A percentile compares a stretch with the other conserved stretches of the same genome.
Conservation (phyloP, 2,888 invertebrate species). For the Troides oblongomaculatus region DNA sequence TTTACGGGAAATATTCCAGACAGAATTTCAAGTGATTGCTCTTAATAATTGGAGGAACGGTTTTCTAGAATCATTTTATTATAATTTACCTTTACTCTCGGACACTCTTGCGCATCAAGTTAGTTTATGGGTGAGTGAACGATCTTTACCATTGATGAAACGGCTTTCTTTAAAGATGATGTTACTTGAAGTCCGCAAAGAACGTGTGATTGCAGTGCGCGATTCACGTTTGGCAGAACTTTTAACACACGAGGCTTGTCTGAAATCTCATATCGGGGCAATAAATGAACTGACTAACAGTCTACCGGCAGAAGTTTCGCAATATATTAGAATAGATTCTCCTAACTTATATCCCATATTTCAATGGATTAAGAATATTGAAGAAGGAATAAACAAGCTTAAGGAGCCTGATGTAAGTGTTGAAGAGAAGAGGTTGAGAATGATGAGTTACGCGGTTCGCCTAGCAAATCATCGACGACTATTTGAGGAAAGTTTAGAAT, state of each 20-base stretch:
- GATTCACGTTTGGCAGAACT: slow-evolving; percentile 54
- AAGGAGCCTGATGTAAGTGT: slow-evolving; percentile 41
- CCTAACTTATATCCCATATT: slow-evolving; percentile 55
- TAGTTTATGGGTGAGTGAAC: slow-evolving; percentile 58
- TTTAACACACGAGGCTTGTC: slow-evolving; percentile 51
- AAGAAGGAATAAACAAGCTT: slow-evolving; percentile 45
- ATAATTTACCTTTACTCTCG: slow-evolving; percentile 49
- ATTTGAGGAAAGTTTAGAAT: slow-evolving; percentile 56
- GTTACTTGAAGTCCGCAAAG: slow-evolving; percentile 57
- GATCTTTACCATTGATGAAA: slow-evolving; percentile 48
- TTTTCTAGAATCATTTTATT: slow-evolving; percentile 61
- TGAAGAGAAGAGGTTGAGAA: slow-evolving; percentile 54
- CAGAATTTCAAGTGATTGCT: slow-evolving; percentile 54
- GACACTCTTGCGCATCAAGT: slow-evolving; percentile 54
- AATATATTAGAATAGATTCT: slow-evolving; percentile 48
- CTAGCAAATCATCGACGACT: slow-evolving; percentile 49
- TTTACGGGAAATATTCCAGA: slow-evolving; percentile 54
- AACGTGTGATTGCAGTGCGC: slow-evolving; percentile 53
- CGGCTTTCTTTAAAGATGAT: slow-evolving; percentile 59
- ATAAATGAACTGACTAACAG: slow-evolving; percentile 47
- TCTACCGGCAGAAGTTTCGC: slow-evolving; percentile 48
- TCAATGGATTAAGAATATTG: slow-evolving; percentile 48
- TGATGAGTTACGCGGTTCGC: slow-evolving; percentile 58
- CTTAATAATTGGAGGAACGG: slow-evolving; percentile 62
- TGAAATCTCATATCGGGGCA: slow-evolving; percentile 58